Evolutionary conservation across 2,113 vertebrate genomes (phyloP).

Genomic region (Campylomormyrus numenius): DNA sequence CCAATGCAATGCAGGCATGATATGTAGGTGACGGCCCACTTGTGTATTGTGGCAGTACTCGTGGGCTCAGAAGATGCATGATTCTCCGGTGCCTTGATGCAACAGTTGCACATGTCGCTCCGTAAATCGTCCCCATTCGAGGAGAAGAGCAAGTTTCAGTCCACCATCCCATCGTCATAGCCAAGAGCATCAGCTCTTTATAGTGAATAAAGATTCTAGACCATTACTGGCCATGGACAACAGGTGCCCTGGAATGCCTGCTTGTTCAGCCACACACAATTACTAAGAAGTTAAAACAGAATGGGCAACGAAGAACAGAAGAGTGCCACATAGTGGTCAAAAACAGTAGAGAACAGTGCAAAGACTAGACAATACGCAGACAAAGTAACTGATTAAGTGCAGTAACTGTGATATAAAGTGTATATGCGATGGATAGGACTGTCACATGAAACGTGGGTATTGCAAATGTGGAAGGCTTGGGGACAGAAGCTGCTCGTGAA

Average conservation of each 20-base stretch:
- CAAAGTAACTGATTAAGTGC: background rate
- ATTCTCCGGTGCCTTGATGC: background rate
- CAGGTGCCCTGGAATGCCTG: background rate
- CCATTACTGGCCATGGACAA: background rate
- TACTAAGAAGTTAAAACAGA: background rate
- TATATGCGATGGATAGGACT: background rate
- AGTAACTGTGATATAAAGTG: background rate
- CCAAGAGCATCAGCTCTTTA: background rate
- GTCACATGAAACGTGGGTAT: background rate
- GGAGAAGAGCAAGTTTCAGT: background rate
- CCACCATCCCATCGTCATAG: background rate
- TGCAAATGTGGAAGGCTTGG: background rate
- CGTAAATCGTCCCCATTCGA: background rate
- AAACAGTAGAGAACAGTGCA: background rate
- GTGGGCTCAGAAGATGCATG: background rate
- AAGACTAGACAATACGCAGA: background rate
- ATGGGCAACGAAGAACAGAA: background rate
- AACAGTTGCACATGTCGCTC: background rate
- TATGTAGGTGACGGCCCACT: too few species aligned
- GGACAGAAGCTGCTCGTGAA: background rate
- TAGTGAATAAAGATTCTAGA: background rate
- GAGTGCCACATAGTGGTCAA: background rate
- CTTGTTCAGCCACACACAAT: background rate
- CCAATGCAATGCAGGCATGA: background rate
- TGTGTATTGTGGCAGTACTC: too few species aligned